A percentile compares a stretch with the other conserved stretches of the same genome.
These are phyloP conservation scores for Diorhabda carinulata DNA, from an alignment of 1,140 invertebrate species.

Conservation along the genomic window DNA sequence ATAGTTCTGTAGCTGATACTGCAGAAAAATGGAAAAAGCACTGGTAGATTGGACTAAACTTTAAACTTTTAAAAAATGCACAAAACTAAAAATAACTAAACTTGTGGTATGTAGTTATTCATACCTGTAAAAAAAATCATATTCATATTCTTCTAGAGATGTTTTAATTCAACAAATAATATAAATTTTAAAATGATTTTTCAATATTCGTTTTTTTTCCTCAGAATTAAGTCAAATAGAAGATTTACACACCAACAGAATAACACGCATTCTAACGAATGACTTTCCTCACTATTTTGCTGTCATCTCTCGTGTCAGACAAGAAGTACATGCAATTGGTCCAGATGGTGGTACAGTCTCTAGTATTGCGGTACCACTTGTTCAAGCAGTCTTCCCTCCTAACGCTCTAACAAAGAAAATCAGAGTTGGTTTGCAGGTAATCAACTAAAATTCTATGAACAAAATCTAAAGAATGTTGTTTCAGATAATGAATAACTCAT, in stretches of 20 bases:
- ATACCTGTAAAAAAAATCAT: no score
- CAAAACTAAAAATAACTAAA: no score
- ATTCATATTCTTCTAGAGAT: no score
- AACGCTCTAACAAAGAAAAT: conserved; percentile 94
- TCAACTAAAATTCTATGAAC: conserved; percentile 22
- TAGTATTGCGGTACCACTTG: conserved; percentile 90
- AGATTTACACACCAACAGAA: conserved; percentile 79
- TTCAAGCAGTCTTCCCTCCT: conserved; percentile 92
- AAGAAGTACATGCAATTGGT: conserved; percentile 91
- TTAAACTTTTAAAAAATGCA: no score
- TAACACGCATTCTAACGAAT: conserved; percentile 88
- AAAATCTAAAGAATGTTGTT: neutral
- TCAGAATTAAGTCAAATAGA: conserved; percentile 76
- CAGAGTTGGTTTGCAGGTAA: conserved; percentile 89
- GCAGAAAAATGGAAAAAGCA: no score
- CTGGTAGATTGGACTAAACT: no score
- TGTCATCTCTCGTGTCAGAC: conserved; percentile 84
- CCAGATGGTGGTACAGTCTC: conserved; percentile 93
- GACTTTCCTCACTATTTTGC: conserved; percentile 98
- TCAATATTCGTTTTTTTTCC: conserved; percentile 27
- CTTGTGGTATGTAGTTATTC: no score
- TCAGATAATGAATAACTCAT: neutral
- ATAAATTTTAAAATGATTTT: no score
- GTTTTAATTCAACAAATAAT: no score
- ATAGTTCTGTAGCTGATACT: no score